Percentiles rank a stretch among this genome's conserved stretches.
phyloP scores from a whole-genome alignment of 2,888 invertebrate genomes.

The Diloba caeruleocephala region DNA sequence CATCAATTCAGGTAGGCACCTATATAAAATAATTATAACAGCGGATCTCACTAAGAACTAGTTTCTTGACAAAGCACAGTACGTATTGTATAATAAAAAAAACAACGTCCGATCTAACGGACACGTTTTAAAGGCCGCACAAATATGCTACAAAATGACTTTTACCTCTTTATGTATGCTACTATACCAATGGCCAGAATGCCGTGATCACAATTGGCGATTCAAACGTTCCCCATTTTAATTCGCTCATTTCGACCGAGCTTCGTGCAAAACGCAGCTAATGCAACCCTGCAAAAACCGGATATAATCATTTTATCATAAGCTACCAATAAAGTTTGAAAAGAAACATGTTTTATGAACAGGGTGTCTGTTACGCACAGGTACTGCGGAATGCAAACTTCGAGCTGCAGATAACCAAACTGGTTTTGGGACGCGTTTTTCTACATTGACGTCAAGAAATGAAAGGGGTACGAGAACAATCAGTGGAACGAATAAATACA shows the following conservation, averaged over 20 bases:
- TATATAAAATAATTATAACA: no score
- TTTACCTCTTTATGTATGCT: constrained; percentile 29
- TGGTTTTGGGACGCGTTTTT: constrained; percentile 66
- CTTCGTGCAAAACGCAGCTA: constrained; percentile 61
- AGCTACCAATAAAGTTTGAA: constrained; percentile 46
- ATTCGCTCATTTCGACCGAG: constrained; percentile 58
- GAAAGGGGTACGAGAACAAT: constrained; percentile 53
- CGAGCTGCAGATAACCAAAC: constrained; percentile 73
- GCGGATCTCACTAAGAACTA: neutral
- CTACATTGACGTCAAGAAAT: constrained; percentile 48
- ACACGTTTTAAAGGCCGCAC: constrained; percentile 31
- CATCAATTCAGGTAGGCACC: no score
- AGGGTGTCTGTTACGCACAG: constrained; percentile 75
- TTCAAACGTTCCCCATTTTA: constrained; percentile 52
- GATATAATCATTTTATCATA: constrained; percentile 46
- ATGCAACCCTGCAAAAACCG: constrained; percentile 57
- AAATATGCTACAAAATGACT: constrained; percentile 39
- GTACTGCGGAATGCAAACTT: constrained; percentile 80
- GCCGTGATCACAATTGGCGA: constrained; percentile 55
- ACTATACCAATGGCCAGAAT: constrained; percentile 50
- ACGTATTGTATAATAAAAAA: constrained; percentile 5
- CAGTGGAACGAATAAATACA: constrained; percentile 53
- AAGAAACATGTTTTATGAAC: constrained; percentile 63
- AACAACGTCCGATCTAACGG: constrained; percentile 22
- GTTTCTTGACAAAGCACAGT: neutral